Percentiles rank a stretch among this genome's conserved stretches.
phyloP scores from a whole-genome alignment of 2,888 invertebrate genomes.

The Tromatobia lineatoria region DNA sequence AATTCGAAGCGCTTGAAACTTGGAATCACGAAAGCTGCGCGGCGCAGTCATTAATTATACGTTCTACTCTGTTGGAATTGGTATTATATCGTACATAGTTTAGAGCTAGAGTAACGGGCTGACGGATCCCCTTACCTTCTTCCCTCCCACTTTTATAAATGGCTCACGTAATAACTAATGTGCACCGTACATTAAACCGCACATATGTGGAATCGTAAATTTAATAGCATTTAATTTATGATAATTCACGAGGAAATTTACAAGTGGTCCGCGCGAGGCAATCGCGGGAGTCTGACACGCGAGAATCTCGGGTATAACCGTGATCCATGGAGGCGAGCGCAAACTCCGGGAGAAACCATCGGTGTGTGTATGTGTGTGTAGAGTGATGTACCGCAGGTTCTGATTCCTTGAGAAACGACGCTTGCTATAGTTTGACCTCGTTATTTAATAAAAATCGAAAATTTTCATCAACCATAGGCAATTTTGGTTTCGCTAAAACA shows the following conservation, averaged over 20 bases:
- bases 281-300: slow-evolving; percentile 65
- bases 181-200: slow-evolving; percentile 11
- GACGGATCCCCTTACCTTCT: slow-evolving; percentile 19
- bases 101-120: slow-evolving; percentile 14
- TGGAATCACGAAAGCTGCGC: not conserved
- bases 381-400: slow-evolving; percentile 4
- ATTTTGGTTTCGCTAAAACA: not conserved
- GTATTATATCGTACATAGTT: slow-evolving; percentile 18
- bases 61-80: slow-evolving; percentile 1
- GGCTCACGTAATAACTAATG: slow-evolving; percentile 38
- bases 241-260: slow-evolving; percentile 75
- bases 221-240: slow-evolving; percentile 81
- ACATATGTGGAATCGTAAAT: slow-evolving; percentile 77
- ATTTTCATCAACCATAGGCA: not conserved
- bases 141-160: slow-evolving; percentile 19
- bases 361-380: slow-evolving; percentile 24
- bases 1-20: not conserved
- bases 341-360: slow-evolving; percentile 43
- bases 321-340: slow-evolving; percentile 44
- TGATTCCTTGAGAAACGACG: slow-evolving; percentile 31
- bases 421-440: slow-evolving; percentile 31
- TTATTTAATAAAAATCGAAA: not conserved
- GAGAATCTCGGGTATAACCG: slow-evolving; percentile 52
- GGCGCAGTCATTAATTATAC: slow-evolving; percentile 13
- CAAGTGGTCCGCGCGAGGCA: slow-evolving; percentile 56